Evolutionary conservation across 2,113 vertebrate genomes (phyloP).

Genomic region (Aldabrachelys gigantea): DNA sequence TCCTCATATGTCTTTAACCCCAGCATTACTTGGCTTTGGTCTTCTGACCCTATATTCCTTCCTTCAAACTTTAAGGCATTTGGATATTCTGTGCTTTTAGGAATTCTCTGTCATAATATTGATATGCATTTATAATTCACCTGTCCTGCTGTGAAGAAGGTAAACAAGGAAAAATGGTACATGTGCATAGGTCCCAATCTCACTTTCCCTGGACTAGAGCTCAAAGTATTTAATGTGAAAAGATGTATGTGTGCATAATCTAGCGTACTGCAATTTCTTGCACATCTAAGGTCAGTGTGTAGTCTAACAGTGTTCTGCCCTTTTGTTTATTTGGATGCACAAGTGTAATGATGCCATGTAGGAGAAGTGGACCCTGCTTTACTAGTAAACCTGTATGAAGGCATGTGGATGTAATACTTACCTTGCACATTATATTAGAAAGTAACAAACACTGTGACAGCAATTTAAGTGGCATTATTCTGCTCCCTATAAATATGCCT

Average conservation of each 20-base stretch:
- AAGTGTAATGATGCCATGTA: not conserved
- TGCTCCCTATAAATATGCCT: conserved; percentile 36
- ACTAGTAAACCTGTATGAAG: not conserved
- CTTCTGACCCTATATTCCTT: not conserved
- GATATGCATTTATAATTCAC: not conserved
- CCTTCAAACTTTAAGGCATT: not conserved
- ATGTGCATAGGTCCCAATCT: fast-evolving
- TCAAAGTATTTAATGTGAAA: not conserved
- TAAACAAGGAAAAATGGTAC: not conserved
- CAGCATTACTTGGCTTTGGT: not conserved
- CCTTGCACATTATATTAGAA: conserved; percentile 1
- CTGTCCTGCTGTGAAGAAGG: not conserved
- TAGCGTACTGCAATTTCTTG: not conserved
- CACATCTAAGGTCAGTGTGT: not conserved
- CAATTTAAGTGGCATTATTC: conserved; percentile 49
- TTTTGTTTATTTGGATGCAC: not conserved
- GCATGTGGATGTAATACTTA: not conserved
- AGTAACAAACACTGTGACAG: conserved; percentile 40
- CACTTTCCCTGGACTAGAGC: not conserved
- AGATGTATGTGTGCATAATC: not conserved
- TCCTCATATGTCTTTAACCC: not conserved
- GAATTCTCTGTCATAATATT: not conserved
- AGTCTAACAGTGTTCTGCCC: not conserved
- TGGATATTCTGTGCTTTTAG: not conserved
- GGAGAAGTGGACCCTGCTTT: not conserved